phyloP scores from a whole-genome alignment of 2,888 invertebrate genomes.

The Dicyrtomina minuta region DNA sequence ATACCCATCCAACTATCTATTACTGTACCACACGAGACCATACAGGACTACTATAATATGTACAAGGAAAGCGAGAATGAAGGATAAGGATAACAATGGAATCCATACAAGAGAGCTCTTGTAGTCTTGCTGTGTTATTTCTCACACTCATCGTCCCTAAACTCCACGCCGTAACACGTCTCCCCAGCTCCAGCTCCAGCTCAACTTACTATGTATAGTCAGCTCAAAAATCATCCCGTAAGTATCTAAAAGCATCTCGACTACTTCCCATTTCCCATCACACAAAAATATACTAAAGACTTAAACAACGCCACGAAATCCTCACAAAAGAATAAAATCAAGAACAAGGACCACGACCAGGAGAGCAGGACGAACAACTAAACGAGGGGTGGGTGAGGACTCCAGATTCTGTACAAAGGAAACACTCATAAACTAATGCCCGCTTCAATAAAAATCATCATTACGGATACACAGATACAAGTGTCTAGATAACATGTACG shows the following conservation, averaged over 20 bases:
- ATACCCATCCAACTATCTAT: too few relatives aligned
- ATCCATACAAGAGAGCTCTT: constrained; percentile 26
- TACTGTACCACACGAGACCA: too few relatives aligned
- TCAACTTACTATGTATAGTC: not conserved
- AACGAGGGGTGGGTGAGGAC: not conserved
- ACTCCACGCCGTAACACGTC: constrained; percentile 12
- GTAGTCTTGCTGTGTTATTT: constrained; percentile 40
- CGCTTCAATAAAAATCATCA: too few relatives aligned
- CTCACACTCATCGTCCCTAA: constrained; percentile 36
- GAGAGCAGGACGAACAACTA: not conserved
- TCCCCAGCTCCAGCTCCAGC: not conserved
- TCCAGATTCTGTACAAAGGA: too few relatives aligned
- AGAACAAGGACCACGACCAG: not conserved
- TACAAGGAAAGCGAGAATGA: not conserved
- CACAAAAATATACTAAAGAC: too few relatives aligned
- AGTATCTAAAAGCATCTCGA: too few relatives aligned
- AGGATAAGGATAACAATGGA: constrained; percentile 4
- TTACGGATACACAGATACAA: too few relatives aligned
- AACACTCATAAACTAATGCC: too few relatives aligned
- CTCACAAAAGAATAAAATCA: not conserved
- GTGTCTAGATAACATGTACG: too few relatives aligned
- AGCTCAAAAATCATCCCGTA: too few relatives aligned
- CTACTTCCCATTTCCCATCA: too few relatives aligned
- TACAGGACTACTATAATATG: not conserved
- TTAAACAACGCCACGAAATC: not conserved